phyloP scores from a whole-genome alignment of 2,888 invertebrate genomes.

The Pharmacophagus antenor region DNA sequence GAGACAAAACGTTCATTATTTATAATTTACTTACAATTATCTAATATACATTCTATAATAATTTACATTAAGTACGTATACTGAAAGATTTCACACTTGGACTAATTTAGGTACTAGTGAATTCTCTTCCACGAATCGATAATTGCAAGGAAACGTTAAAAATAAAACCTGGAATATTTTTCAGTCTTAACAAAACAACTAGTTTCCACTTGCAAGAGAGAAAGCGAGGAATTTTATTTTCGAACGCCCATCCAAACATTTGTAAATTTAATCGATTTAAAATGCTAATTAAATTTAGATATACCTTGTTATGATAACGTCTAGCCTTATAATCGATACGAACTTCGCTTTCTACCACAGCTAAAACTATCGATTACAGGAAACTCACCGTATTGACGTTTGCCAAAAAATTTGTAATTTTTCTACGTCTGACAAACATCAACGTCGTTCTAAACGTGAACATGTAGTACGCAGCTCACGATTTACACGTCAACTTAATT shows the following conservation, averaged over 20 bases:
- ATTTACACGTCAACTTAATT: slow-evolving; percentile 70
- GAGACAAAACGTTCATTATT: slow-evolving; percentile 71
- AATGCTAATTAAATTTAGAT: slow-evolving; percentile 69
- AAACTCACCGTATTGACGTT: slow-evolving; percentile 71
- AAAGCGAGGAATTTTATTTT: slow-evolving; percentile 47
- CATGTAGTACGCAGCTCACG: slow-evolving; percentile 75
- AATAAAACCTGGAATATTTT: slow-evolving; percentile 73
- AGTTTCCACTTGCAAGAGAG: slow-evolving; percentile 51
- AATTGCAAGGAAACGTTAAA: slow-evolving; percentile 53
- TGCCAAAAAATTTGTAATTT: slow-evolving; percentile 38
- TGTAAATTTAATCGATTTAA: slow-evolving; percentile 62
- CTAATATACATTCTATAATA: slow-evolving; percentile 80
- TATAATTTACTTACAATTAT: slow-evolving; percentile 79
- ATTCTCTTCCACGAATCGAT: slow-evolving; percentile 53
- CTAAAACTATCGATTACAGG: slow-evolving; percentile 75
- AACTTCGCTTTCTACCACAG: slow-evolving; percentile 73
- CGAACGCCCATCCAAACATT: slow-evolving; percentile 44
- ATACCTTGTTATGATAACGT: slow-evolving; percentile 67
- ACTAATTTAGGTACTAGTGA: slow-evolving; percentile 73
- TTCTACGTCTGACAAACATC: slow-evolving; percentile 54
- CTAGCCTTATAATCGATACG: slow-evolving; percentile 67
- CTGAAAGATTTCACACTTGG: slow-evolving; percentile 78
- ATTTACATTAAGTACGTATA: slow-evolving; percentile 82
- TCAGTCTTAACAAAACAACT: slow-evolving; percentile 78
- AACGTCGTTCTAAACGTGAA: slow-evolving; percentile 69